These are phyloP conservation scores for Crepidodera aurea DNA, from an alignment of 2,888 invertebrate species.

Conservation along the genomic window DNA sequence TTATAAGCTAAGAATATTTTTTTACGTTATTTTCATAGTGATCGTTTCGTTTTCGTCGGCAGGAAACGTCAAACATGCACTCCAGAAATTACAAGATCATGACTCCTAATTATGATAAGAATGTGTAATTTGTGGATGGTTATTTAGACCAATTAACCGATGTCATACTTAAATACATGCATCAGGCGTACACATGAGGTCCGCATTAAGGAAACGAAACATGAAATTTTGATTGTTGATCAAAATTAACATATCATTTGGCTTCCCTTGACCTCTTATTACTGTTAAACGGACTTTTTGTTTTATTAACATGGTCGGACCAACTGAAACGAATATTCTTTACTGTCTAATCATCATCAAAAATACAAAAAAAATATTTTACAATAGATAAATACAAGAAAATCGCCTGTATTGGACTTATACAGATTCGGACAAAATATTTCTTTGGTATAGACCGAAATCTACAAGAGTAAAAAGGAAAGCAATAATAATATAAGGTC, in stretches of 20 bases:
- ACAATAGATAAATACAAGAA: too few species aligned
- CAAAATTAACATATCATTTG: constrained; percentile 17
- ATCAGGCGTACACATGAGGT: constrained; percentile 16
- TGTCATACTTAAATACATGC: constrained; percentile 24
- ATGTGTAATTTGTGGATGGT: constrained; percentile 34
- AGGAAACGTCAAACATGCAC: constrained; percentile 33
- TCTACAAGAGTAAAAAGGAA: too few species aligned
- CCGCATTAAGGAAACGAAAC: constrained; percentile 19
- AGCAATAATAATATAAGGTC: too few species aligned
- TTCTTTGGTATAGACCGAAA: too few species aligned
- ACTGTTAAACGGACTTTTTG: too few species aligned
- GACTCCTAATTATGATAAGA: constrained; percentile 32
- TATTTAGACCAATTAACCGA: constrained; percentile 23
- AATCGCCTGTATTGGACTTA: too few species aligned
- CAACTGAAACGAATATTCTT: too few species aligned
- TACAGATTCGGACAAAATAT: too few species aligned
- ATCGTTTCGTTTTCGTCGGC: constrained; percentile 16
- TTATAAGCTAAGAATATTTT: too few species aligned
- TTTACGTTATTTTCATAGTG: constrained; percentile 30
- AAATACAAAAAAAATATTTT: too few species aligned
- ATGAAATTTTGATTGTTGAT: constrained; percentile 22
- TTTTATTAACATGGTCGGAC: too few species aligned
- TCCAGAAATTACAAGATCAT: constrained; percentile 33
- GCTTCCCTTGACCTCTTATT: constrained; percentile 1
- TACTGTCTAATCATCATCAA: too few species aligned